Evolutionary conservation across 2,888 invertebrate genomes (phyloP).

Genomic region (Heliconius ethilla): DNA sequence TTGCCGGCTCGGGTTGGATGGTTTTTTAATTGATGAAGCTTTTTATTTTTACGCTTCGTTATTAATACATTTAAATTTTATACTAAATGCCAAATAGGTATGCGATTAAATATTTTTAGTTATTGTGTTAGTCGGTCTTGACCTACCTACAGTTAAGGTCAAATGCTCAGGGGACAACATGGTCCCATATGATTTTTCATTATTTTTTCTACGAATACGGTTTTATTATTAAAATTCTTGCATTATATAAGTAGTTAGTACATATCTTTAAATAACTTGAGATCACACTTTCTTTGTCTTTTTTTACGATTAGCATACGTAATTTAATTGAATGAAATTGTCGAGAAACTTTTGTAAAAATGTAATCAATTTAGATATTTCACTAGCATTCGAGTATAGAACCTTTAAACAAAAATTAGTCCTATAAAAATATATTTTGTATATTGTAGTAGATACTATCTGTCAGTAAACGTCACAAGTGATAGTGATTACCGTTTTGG

Average conservation of each 20-base stretch:
- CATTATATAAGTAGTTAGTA: conserved; percentile 17
- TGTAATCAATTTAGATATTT: conserved; percentile 8
- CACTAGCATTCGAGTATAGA: conserved; percentile 14
- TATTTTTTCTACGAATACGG: conserved; percentile 8
- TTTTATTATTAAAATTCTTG: conserved; percentile 17
- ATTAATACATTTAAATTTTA: conserved; percentile 34
- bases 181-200: conserved; percentile 14
- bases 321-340: background rate
- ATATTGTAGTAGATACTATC: conserved; percentile 25
- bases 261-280: conserved; percentile 21
- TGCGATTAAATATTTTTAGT: conserved; percentile 36
- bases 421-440: conserved; percentile 36
- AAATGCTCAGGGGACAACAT: conserved; percentile 38
- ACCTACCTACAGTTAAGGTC: conserved; percentile 31
- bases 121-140: conserved; percentile 33
- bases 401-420: conserved; percentile 20
- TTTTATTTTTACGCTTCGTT: conserved; percentile 31
- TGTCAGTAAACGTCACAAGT: conserved; percentile 18
- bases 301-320: conserved; percentile 7
- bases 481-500: background rate
- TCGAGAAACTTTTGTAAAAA: conserved; percentile 16
- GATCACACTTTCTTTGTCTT: conserved; percentile 1
- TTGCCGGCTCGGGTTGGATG: conserved; percentile 17
- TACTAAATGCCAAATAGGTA: conserved; percentile 42
- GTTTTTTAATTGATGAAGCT: conserved; percentile 26